Evolutionary conservation across 1,140 invertebrate genomes (phyloP).

Genomic region (Octopus sinensis): DNA sequence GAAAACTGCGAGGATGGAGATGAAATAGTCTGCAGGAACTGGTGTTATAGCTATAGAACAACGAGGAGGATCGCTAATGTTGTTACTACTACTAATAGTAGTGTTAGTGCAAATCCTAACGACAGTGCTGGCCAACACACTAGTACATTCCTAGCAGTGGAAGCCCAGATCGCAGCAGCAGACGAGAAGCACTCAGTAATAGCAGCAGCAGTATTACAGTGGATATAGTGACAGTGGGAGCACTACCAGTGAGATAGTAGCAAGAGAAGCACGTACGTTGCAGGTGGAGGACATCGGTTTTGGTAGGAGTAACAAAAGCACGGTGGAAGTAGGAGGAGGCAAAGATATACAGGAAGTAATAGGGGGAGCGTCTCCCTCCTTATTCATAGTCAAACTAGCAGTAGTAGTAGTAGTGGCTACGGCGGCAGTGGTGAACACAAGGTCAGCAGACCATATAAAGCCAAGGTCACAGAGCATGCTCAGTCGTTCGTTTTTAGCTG

Average conservation of each 20-base stretch:
- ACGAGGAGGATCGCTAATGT: background rate
- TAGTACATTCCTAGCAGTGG: slow-evolving; percentile 7
- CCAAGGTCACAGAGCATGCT: slow-evolving; percentile 13
- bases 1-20: slow-evolving; percentile 1
- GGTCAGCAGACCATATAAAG: slow-evolving; percentile 13
- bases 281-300: too few relatives aligned
- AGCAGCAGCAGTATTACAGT: too few relatives aligned
- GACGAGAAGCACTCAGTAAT: background rate
- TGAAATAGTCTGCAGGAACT: background rate
- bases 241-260: too few relatives aligned
- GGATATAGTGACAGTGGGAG: too few relatives aligned
- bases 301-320: too few relatives aligned
- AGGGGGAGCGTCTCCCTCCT: too few relatives aligned
- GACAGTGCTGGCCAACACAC: background rate
- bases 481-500: background rate
- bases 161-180: background rate
- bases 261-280: too few relatives aligned
- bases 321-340: too few relatives aligned
- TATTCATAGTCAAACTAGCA: too few relatives aligned
- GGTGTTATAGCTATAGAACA: background rate
- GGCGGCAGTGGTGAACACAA: background rate
- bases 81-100: slow-evolving; percentile 3
- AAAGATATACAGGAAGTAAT: too few relatives aligned
- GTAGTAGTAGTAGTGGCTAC: too few relatives aligned
- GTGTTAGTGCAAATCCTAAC: background rate